Base-by-base conservation (phyloP, 2,888 invertebrate species). In the Troides aeacus region DNA sequence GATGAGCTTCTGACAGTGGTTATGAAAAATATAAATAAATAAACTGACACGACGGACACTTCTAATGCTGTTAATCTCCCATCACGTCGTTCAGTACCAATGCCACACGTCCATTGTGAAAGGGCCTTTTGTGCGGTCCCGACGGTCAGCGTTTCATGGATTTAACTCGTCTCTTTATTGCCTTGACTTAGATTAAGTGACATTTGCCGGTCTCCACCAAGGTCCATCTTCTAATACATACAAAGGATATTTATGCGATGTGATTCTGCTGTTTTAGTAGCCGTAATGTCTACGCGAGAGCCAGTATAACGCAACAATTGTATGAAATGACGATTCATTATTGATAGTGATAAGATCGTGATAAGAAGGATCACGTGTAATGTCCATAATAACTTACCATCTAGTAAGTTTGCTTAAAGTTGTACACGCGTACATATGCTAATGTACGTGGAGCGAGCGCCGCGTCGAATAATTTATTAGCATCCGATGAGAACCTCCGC, bases 21-120 rank as follows among this genome's bases (percentile, higher is more conserved):
- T 30, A 30, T 30, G 30, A 30, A 30, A 30, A 30, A 62, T 46
- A 62, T 23, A 62, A 66, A 66, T 53, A 62, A 65, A 64, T 30
- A 69, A 63, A 66, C 58, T 60, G 58, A 30, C 62, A 23, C 61
- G 23, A 70, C 39, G 63, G 39, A 59, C 66, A 64, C 58, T 56
- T 59, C 24, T 60, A 60, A 63, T 60, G 50, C 63, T 53, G 60
- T 70, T 59, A 66, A 66, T 63, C 59, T 70, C 59, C 70, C 70
- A 70, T 70, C 66, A 66, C 53, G 66, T 68, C 63, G 63, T 64
- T 56, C 62, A 58, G 42, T 62, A 42, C 63, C 70, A 70, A 70
- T 70, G 70, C 23, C 66, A 70, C 58, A 53, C 63, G 70, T 66
- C 63, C 42, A 66, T 70, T 70, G 63, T 70, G 66, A 70, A 70